Evolutionary conservation across 1,140 invertebrate genomes (phyloP).

Genomic region (Latrodectus geometricus): DNA sequence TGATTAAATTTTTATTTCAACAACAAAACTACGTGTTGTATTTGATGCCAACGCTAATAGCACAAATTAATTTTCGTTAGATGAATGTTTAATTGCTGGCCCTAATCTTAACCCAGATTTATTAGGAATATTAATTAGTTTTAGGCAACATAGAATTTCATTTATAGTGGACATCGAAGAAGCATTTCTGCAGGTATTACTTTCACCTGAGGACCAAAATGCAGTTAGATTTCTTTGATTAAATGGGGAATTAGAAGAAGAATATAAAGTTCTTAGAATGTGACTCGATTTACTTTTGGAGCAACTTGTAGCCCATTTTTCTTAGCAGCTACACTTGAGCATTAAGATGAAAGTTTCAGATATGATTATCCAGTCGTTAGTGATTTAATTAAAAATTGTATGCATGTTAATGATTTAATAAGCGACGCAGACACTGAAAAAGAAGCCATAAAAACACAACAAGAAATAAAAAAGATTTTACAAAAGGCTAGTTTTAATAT

Average conservation of each 20-base stretch:
- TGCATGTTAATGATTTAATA: no score
- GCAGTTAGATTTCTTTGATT: conserved; percentile 45
- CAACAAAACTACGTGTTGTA: conserved; percentile 14
- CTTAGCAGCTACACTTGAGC: conserved; percentile 9
- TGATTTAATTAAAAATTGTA: no score
- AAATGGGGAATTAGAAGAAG: background rate
- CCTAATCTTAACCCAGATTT: no score
- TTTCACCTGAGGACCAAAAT: conserved; percentile 14
- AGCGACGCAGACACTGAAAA: no score
- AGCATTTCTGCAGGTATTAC: no score
- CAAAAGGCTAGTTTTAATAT: background rate
- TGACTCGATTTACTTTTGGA: no score
- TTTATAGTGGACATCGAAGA: conserved; percentile 29
- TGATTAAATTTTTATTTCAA: no score
- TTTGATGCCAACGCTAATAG: conserved; percentile 7
- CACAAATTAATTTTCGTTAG: no score
- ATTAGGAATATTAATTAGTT: no score
- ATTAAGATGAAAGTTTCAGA: background rate
- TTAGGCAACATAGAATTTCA: conserved; percentile 21
- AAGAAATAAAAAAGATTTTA: background rate
- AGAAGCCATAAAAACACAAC: no score
- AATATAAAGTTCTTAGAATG: background rate
- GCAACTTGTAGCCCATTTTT: conserved; percentile 6
- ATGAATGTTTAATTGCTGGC: conserved; percentile 45
- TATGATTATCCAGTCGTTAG: no score